Percentiles rank a stretch among this genome's conserved stretches.
phyloP scores from a whole-genome alignment of 2,113 vertebrate genomes.

The Anoura caudifer region DNA sequence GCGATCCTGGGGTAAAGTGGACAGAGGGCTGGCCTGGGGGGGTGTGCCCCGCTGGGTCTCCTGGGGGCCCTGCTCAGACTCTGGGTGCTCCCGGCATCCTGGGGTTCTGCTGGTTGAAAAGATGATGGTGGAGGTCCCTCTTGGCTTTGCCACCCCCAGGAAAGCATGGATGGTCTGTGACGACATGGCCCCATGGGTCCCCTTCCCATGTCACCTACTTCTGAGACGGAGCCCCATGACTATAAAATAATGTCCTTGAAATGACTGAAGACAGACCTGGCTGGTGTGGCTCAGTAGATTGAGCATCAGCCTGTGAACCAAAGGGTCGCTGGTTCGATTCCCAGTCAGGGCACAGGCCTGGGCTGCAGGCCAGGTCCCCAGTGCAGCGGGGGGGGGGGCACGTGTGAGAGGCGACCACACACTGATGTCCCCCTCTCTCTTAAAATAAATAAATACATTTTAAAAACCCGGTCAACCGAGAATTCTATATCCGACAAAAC shows the following conservation, averaged over 20 bases:
- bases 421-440: too few relatives aligned
- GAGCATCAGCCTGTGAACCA: too few relatives aligned
- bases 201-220: background rate
- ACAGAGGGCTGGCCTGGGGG: background rate
- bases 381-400: too few relatives aligned
- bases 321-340: background rate
- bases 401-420: too few relatives aligned
- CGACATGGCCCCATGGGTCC: background rate
- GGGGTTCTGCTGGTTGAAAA: background rate
- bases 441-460: too few relatives aligned
- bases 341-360: background rate
- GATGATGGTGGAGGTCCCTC: background rate
- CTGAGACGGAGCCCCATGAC: background rate
- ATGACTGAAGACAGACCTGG: background rate
- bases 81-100: background rate
- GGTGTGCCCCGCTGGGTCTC: background rate
- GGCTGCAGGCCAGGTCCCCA: too few relatives aligned
- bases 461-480: too few relatives aligned
- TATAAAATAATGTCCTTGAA: background rate
- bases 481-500: too few relatives aligned
- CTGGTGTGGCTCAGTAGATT: background rate
- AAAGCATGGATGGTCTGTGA: background rate
- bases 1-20: rapidly evolving
- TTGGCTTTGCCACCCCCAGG: background rate
- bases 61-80: background rate